These are phyloP conservation scores for Eristalis arbustorum DNA, from an alignment of 2,888 invertebrate species.

Conservation along the genomic window DNA sequence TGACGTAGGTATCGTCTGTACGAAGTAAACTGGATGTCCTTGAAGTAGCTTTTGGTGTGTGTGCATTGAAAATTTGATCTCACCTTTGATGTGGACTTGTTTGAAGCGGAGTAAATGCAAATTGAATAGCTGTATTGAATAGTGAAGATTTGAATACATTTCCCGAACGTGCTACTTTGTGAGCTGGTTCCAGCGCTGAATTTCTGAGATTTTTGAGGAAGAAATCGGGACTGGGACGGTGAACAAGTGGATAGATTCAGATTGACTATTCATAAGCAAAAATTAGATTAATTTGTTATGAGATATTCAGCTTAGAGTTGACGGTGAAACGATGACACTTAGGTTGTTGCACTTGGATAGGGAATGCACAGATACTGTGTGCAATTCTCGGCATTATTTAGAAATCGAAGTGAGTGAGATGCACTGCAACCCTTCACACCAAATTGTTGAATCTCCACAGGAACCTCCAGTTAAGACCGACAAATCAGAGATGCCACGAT, in stretches of 20 bases:
- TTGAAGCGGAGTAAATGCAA: slow-evolving; percentile 21
- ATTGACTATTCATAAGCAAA: neutral
- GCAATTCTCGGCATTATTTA: too few relatives aligned
- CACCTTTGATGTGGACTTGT: slow-evolving; percentile 24
- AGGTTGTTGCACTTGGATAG: neutral
- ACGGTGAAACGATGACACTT: neutral
- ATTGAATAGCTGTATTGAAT: slow-evolving; percentile 20
- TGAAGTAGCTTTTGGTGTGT: neutral
- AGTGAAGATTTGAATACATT: neutral
- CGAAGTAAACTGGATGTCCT: neutral
- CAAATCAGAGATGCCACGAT: too few relatives aligned
- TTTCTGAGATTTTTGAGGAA: neutral
- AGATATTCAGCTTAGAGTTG: neutral
- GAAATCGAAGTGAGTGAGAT: too few relatives aligned
- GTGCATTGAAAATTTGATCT: slow-evolving; percentile 22
- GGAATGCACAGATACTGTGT: neutral
- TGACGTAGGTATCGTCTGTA: neutral
- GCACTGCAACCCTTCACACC: too few relatives aligned
- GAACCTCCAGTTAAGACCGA: too few relatives aligned
- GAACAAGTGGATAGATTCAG: neutral
- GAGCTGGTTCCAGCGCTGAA: neutral
- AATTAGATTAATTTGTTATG: neutral
- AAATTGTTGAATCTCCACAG: too few relatives aligned
- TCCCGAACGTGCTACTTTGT: neutral
- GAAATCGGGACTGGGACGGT: neutral